Evolutionary conservation across 1,140 invertebrate species (phyloP).

Genomic region (Lysiphlebus fabarum): DNA sequence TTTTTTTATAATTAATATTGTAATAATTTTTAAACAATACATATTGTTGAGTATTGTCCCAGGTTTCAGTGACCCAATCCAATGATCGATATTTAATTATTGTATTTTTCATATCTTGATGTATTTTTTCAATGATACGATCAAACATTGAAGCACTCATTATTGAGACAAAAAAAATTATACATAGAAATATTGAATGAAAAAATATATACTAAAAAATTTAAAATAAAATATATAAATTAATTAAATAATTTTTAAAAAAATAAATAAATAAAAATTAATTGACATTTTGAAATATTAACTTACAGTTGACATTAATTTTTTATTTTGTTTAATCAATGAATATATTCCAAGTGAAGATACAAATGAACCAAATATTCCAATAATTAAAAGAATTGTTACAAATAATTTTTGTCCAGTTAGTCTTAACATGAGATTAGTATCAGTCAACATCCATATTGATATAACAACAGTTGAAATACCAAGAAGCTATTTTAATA

Average conservation of each 20-base stretch:
- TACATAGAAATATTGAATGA: conserved; percentile 25
- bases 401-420: conserved; percentile 33
- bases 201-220: conserved; percentile 32
- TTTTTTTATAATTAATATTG: too few relatives aligned
- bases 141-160: conserved; percentile 38
- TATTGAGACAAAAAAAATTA: conserved; percentile 31
- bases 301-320: conserved; percentile 32
- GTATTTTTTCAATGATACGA: conserved; percentile 30
- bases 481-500: conserved; percentile 32
- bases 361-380: conserved; percentile 22
- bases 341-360: conserved; percentile 34
- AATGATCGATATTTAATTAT: conserved; percentile 32
- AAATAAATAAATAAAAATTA: neutral
- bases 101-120: conserved; percentile 31
- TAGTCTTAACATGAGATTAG: conserved; percentile 33
- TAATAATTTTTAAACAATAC: conserved; percentile 23
- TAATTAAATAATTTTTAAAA: neutral
- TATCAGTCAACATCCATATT: conserved; percentile 34
- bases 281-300: neutral
- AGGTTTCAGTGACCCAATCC: conserved; percentile 31
- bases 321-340: conserved; percentile 28
- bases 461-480: conserved; percentile 30
- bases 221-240: neutral
- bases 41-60: conserved; percentile 42
- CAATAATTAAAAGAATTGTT: conserved; percentile 29